These are phyloP conservation scores for Dryadula phaetusa DNA, from an alignment of 2,888 invertebrate genomes.

Conservation along the genomic window DNA sequence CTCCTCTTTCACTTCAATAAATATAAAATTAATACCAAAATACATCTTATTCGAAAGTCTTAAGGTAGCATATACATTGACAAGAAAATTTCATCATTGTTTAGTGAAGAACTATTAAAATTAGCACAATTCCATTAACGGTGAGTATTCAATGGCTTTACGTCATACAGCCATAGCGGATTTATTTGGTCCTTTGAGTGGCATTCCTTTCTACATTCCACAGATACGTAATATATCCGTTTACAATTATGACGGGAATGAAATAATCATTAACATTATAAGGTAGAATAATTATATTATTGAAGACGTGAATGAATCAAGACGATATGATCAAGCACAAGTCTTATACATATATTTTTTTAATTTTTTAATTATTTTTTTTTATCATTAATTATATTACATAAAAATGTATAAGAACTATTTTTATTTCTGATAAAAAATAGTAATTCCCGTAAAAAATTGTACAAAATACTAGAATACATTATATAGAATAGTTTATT, in stretches of 20 bases:
- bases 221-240: conserved; percentile 28
- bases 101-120: conserved; percentile 35
- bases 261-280: neutral
- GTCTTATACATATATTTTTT: too few relatives aligned
- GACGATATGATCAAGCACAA: too few relatives aligned
- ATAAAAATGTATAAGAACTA: too few relatives aligned
- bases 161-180: conserved; percentile 41
- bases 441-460: too few relatives aligned
- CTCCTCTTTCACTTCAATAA: conserved; percentile 14
- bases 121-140: conserved; percentile 39
- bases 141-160: conserved; percentile 32
- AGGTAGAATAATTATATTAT: neutral
- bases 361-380: too few relatives aligned
- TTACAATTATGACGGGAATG: neutral
- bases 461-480: too few relatives aligned
- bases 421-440: too few relatives aligned
- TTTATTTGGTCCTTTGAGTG: conserved; percentile 32
- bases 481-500: too few relatives aligned
- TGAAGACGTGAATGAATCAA: neutral
- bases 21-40: conserved; percentile 8
- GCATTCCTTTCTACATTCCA: conserved; percentile 37
- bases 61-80: conserved; percentile 17
- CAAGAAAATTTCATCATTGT: conserved; percentile 21
- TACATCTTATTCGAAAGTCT: neutral
- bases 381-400: too few relatives aligned